Conservation (phyloP, 2,888 invertebrate genomes). For the Resseliella maxima region DNA sequence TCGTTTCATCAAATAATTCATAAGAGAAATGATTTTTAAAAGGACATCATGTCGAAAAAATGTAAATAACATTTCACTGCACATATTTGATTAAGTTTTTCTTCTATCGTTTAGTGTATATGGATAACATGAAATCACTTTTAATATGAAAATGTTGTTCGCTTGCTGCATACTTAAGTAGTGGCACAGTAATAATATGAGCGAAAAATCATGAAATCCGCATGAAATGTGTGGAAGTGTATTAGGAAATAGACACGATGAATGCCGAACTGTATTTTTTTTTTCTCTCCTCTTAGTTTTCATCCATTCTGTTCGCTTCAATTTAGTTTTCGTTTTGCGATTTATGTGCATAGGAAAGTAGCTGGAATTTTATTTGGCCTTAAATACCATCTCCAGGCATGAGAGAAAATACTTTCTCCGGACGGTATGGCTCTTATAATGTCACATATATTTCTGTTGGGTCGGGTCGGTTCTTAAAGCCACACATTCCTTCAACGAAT, state of each 20-base stretch:
- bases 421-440: neutral
- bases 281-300: neutral
- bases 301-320: neutral
- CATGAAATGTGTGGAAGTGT: neutral
- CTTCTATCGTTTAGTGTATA: neutral
- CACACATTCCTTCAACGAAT: neutral
- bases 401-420: neutral
- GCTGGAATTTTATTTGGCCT: neutral
- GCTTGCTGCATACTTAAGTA: slow-evolving; percentile 39
- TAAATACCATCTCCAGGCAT: neutral
- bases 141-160: slow-evolving; percentile 35
- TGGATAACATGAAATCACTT: neutral
- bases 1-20: too few species aligned
- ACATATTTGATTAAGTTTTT: slow-evolving; percentile 36
- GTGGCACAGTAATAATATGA: slow-evolving; percentile 1
- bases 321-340: slow-evolving; percentile 22
- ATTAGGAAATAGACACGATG: neutral
- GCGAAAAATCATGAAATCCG: neutral
- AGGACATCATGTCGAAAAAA: neutral
- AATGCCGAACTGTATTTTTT: neutral
- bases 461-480: neutral
- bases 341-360: neutral
- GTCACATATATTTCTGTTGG: neutral
- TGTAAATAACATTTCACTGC: slow-evolving; percentile 11
- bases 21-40: neutral